phyloP scores from a whole-genome alignment of 2,888 invertebrate species.

The Fissipunctia ypsillon region DNA sequence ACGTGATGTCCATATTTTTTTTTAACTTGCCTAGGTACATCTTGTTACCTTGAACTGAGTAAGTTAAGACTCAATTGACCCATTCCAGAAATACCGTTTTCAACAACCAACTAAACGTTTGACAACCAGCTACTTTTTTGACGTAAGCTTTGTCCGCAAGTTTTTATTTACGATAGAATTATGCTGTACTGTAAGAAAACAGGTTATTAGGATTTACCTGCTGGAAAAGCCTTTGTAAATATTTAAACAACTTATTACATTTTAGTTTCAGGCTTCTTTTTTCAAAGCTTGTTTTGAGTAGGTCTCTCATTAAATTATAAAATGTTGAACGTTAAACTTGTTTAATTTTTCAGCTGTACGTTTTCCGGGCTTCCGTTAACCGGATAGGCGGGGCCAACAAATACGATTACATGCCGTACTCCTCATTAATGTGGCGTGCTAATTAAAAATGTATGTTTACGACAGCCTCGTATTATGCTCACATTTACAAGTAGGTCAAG shows the following conservation, averaged over 20 bases:
- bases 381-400: slow-evolving; percentile 59
- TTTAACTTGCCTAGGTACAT: too few species aligned
- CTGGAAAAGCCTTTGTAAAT: slow-evolving; percentile 8
- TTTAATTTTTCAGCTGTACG: slow-evolving; percentile 58
- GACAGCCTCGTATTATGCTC: slow-evolving; percentile 22
- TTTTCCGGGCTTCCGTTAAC: slow-evolving; percentile 58
- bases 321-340: slow-evolving; percentile 45
- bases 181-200: background rate
- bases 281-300: background rate
- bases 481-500: slow-evolving; percentile 34
- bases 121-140: background rate
- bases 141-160: background rate
- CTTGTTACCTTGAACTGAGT: too few species aligned
- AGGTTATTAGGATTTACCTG: background rate
- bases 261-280: slow-evolving; percentile 15
- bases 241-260: slow-evolving; percentile 15
- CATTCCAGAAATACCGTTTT: too few species aligned
- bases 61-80: too few species aligned
- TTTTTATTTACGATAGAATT: background rate
- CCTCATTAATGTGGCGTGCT: slow-evolving; percentile 57
- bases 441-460: slow-evolving; percentile 63
- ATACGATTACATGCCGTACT: slow-evolving; percentile 62
- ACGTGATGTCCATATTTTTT: too few species aligned
- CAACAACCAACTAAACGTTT: slow-evolving; percentile 3
- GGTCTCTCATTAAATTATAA: slow-evolving; percentile 32